phyloP scores from a whole-genome alignment of 2,797 vertebrate species.

The Squalus acanthias region DNA sequence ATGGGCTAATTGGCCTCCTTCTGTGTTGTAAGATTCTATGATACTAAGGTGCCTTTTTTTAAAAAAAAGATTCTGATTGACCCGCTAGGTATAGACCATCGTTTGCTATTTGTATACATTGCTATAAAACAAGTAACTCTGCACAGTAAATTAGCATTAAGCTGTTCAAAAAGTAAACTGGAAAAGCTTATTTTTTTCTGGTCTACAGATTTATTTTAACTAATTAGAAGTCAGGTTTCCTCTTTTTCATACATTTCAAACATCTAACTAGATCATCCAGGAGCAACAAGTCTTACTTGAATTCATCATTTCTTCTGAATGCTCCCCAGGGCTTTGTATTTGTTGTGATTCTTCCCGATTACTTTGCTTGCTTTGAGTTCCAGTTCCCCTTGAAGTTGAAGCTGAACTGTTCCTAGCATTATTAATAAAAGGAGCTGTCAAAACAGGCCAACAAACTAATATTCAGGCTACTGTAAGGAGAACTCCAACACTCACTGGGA shows the following conservation, averaged over 20 bases:
- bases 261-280: background rate
- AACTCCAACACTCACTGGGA: background rate
- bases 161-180: background rate
- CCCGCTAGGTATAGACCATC: background rate
- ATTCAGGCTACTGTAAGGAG: background rate
- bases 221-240: background rate
- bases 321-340: constrained; percentile 50
- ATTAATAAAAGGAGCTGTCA: constrained; percentile 25
- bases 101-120: background rate
- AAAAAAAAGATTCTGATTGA: background rate
- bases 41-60: background rate
- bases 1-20: too few relatives aligned
- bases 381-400: constrained; percentile 72
- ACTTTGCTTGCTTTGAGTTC: constrained; percentile 65
- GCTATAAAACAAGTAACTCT: background rate
- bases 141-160: background rate
- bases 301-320: constrained; percentile 51
- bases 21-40: too few relatives aligned
- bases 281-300: constrained; percentile 58
- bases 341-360: constrained; percentile 55
- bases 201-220: background rate
- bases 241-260: background rate
- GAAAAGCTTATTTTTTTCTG: background rate
- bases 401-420: constrained; percentile 76
- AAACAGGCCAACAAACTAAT: constrained; percentile 8